Percentiles rank a stretch among this genome's conserved stretches.
phyloP scores from a whole-genome alignment of 2,113 vertebrate genomes.

The Thryonomys swinderianus region DNA sequence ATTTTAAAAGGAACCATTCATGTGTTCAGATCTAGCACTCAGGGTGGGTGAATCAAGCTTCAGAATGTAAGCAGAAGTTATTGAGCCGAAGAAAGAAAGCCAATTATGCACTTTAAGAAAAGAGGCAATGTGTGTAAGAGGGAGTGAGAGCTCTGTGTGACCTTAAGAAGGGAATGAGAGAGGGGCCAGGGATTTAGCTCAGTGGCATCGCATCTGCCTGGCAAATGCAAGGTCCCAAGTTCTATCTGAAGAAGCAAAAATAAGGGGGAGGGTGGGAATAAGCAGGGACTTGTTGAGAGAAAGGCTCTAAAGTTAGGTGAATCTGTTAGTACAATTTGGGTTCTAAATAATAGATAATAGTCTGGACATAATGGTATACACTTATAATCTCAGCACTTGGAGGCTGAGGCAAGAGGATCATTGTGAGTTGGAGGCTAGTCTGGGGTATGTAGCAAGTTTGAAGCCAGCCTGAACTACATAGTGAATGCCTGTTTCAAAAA shows the following conservation, averaged over 20 bases:
- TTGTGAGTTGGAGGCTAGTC: not conserved
- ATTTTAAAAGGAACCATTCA: not conserved
- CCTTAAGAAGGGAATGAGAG: not conserved
- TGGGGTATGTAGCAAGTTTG: not conserved
- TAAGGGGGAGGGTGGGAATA: not conserved
- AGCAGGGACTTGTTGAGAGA: not conserved
- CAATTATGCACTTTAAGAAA: not conserved
- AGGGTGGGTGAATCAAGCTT: not conserved
- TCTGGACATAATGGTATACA: not conserved
- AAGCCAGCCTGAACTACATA: not conserved
- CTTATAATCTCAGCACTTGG: not conserved
- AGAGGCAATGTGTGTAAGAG: not conserved
- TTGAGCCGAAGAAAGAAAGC: not conserved
- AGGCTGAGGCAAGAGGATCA: not conserved
- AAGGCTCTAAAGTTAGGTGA: not conserved
- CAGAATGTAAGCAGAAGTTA: not conserved
- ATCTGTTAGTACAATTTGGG: not conserved
- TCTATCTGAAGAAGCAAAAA: too few species aligned
- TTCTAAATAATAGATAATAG: not conserved
- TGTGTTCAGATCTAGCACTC: not conserved
- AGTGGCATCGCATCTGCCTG: too few species aligned
- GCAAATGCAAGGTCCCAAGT: too few species aligned
- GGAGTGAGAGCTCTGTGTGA: not conserved
- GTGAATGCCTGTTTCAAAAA: not conserved
- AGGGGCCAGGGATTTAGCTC: too few species aligned